Evolutionary conservation across 2,113 vertebrate species (phyloP).

Genomic region (Ursus arctos): DNA sequence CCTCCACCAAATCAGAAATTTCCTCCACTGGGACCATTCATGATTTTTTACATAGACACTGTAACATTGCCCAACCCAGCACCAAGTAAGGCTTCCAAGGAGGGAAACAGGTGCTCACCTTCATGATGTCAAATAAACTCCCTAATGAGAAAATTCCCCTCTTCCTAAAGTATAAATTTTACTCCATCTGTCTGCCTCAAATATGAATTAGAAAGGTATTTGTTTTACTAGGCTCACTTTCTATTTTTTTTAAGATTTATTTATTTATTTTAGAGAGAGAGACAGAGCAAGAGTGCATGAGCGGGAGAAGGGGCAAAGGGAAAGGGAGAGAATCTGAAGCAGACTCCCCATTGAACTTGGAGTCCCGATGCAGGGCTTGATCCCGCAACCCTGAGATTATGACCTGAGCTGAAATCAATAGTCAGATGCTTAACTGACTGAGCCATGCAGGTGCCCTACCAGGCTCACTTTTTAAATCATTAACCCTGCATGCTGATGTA

Average conservation of each 20-base stretch:
- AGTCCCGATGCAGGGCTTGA: neutral
- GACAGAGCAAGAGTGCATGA: neutral
- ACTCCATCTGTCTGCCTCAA: neutral
- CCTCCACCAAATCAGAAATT: neutral
- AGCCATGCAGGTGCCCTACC: neutral
- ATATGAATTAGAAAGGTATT: neutral
- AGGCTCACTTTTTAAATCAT: conserved; percentile 35
- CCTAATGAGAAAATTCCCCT: neutral
- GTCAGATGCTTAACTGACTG: neutral
- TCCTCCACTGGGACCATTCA: neutral
- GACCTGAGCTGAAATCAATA: neutral
- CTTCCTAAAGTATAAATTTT: neutral
- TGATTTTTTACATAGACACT: neutral
- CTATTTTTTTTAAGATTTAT: neutral
- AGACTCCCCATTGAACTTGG: neutral
- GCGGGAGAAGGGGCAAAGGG: neutral
- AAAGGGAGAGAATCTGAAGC: neutral
- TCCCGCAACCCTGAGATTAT: neutral
- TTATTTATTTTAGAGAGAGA: neutral
- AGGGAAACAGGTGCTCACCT: neutral
- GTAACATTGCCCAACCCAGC: neutral
- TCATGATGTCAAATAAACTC: neutral
- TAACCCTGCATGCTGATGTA: neutral
- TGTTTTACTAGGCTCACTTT: neutral
- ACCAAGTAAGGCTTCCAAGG: neutral